Evolutionary conservation across 2,888 invertebrate species (phyloP).

Genomic region (Xestoiulus laeticollis): DNA sequence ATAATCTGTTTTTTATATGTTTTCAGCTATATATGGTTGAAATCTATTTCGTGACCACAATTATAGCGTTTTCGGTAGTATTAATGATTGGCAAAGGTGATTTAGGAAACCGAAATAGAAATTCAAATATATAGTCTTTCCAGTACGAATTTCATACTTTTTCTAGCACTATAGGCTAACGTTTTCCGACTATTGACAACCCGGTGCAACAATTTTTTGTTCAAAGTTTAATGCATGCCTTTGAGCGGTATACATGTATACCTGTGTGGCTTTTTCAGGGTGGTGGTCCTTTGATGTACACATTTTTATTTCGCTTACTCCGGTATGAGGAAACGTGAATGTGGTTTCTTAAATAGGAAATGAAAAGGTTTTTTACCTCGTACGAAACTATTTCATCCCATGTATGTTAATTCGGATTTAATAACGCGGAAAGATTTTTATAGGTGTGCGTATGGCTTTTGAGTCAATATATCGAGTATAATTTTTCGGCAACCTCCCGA

Average conservation of each 20-base stretch:
- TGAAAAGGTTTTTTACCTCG: constrained; percentile 5
- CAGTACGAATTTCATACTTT: too few species aligned
- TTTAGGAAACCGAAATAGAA: too few species aligned
- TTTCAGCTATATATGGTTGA: too few species aligned
- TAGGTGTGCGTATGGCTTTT: constrained; percentile 1
- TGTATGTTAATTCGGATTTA: constrained; percentile 26
- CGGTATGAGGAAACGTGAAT: constrained; percentile 14
- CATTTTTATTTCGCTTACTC: background rate
- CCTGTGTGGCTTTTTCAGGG: constrained; percentile 9
- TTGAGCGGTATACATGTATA: background rate
- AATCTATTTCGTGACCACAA: too few species aligned
- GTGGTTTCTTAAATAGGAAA: background rate
- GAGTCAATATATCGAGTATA: constrained; percentile 2
- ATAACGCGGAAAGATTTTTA: constrained; percentile 5
- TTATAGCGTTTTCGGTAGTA: too few species aligned
- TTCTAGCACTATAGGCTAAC: too few species aligned
- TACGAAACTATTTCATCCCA: constrained; percentile 5
- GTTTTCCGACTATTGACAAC: background rate
- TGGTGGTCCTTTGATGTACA: constrained; percentile 16
- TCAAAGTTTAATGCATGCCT: background rate
- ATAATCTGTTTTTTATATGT: too few species aligned
- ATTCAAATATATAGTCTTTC: too few species aligned
- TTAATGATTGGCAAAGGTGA: too few species aligned
- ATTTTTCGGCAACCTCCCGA: background rate
- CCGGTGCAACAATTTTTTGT: background rate